Conservation (phyloP, 2,797 vertebrate species). For the Potorous gilbertii region DNA sequence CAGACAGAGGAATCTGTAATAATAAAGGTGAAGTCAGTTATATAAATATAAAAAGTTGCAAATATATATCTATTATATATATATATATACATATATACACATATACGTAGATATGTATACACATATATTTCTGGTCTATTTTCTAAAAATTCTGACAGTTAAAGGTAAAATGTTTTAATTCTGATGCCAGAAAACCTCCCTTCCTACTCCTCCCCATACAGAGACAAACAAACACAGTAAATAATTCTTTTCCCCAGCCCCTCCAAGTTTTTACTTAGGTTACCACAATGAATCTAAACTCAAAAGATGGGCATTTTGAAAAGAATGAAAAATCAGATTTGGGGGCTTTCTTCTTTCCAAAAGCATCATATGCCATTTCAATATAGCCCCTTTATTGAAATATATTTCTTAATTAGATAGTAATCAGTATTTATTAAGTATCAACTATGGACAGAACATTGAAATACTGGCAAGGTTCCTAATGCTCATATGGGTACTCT, state of each 20-base stretch:
- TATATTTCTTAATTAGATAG: background rate
- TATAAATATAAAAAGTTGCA: background rate
- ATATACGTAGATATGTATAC: no score
- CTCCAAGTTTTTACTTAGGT: background rate
- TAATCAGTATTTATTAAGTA: no score
- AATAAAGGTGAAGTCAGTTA: background rate
- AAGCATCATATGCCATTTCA: background rate
- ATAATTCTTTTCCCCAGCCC: background rate
- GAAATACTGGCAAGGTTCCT: no score
- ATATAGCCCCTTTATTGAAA: background rate
- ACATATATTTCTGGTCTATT: background rate
- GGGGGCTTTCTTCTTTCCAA: background rate
- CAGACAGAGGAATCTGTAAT: background rate
- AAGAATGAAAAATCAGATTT: conserved; percentile 1
- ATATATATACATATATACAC: no score
- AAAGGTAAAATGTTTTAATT: background rate
- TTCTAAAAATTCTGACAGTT: background rate
- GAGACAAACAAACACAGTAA: no score
- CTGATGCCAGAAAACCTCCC: no score
- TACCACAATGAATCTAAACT: background rate
- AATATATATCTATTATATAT: no score
- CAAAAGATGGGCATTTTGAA: background rate
- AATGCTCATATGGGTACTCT: no score
- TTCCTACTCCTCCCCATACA: no score
- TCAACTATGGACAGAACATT: no score